Base-by-base conservation (phyloP, 2,888 invertebrate species). In the Heliconius charithonia region DNA sequence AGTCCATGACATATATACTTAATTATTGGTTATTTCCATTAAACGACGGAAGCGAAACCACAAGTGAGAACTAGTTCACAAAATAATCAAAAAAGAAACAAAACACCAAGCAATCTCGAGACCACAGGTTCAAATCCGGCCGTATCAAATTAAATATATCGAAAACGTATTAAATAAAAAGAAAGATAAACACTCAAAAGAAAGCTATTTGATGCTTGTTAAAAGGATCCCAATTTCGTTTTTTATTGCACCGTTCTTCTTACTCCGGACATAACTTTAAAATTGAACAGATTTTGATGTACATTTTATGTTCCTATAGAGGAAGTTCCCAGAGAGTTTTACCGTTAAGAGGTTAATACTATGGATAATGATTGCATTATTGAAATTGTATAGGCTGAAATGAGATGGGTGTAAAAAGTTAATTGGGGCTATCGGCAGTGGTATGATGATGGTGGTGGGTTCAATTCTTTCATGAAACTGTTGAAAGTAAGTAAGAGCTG, bases 241-340 rank as follows among this genome's bases (percentile, higher is more conserved):
- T 84, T 84, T 84, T 69, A 84, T 83, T 79, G 80, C 80, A 78
- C 78, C 78, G 79, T 79, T 80, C 82, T 69, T 13, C 83, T 83
- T 80, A 82, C 80, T 80, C 80, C 82, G 80, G 80, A 80, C 82
- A 84, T 83, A 84, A 85, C 82, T 83, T 83, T 84, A 81, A 82
- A 84, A 84, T 83, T 79, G 80, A 82, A 79, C 80, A 77, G 83
- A 82, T 82, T 83, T 82, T 79, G 83, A 83, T 83, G 81, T 80
- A 76, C 73, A 80, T 82, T 84, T 84, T 84, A 83, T 81, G 63
- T 80, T 80, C 75, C 78, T 80, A 70, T 79, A 78, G 80, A 81
- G 81, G 81, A 83, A 79, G 80, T 82, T 83, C 78, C 80, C 79
- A 81, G 81, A 81, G 81, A 67, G 70, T 51, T 29, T 56, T 37